A percentile compares a stretch with the other conserved stretches of the same genome.
phyloP scores from a whole-genome alignment of 2,113 vertebrate species.

The Pelecanoides urinatrix region DNA sequence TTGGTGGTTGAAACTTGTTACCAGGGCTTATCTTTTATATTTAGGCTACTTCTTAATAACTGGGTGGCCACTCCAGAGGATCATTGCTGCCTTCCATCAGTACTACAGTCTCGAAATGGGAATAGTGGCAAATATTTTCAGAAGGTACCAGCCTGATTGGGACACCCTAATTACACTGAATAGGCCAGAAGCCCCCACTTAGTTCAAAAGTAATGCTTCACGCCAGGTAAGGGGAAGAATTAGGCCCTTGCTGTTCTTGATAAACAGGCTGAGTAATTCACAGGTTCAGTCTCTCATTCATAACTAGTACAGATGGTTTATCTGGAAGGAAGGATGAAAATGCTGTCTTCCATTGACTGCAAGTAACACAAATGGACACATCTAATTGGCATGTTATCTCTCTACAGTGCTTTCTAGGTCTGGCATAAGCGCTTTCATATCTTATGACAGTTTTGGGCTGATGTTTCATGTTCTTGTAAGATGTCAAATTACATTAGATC shows the following conservation, averaged over 20 bases:
- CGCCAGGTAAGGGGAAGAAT: background rate
- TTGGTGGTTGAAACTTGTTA: background rate
- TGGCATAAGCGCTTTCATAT: background rate
- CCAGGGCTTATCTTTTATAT: background rate
- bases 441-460: background rate
- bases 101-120: background rate
- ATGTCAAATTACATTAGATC: background rate
- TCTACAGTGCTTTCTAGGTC: background rate
- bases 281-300: background rate
- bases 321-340: background rate
- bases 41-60: background rate
- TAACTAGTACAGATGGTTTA: background rate
- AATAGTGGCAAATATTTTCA: background rate
- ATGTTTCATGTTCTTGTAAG: background rate
- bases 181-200: background rate
- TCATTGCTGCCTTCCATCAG: background rate
- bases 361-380: background rate
- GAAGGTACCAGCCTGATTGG: background rate
- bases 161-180: background rate
- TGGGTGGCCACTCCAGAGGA: background rate
- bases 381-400: background rate
- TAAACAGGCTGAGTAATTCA: background rate
- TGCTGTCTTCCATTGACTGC: background rate
- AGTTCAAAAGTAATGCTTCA: background rate
- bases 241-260: background rate